Evolutionary conservation across 1,140 invertebrate genomes (phyloP).

Genomic region (Adoxophyes honmai): DNA sequence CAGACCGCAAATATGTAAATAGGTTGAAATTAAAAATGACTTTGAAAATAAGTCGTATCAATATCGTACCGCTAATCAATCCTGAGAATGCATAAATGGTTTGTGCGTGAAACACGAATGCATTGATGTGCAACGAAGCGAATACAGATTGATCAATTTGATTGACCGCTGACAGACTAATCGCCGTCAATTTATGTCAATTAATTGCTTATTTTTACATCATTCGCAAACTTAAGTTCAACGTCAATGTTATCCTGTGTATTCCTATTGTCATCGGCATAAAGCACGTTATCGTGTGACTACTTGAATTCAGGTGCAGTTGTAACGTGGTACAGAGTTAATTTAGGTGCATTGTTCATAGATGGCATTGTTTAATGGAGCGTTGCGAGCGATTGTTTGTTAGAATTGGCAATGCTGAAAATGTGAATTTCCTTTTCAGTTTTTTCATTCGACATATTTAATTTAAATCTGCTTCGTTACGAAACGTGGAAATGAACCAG

Average conservation of each 20-base stretch:
- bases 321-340: not conserved
- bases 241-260: not conserved
- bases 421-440: no score
- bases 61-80: no score
- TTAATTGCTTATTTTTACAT: conserved; percentile 36
- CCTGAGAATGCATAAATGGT: no score
- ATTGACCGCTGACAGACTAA: conserved; percentile 33
- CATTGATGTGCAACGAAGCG: not conserved
- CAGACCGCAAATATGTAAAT: no score
- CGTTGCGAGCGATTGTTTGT: not conserved
- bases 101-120: not conserved
- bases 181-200: conserved; percentile 41
- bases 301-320: not conserved
- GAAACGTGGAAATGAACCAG: no score
- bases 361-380: conserved; percentile 9
- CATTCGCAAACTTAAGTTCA: conserved; percentile 5
- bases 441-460: no score
- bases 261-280: not conserved
- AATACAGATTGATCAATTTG: conserved; percentile 27
- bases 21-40: no score
- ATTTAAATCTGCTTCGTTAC: no score
- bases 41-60: no score
- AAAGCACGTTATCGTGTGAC: not conserved
- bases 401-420: no score
- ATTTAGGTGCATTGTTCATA: conserved; percentile 7